Conservation (phyloP, 2,797 vertebrate species). For the Pangasius krempfi region DNA sequence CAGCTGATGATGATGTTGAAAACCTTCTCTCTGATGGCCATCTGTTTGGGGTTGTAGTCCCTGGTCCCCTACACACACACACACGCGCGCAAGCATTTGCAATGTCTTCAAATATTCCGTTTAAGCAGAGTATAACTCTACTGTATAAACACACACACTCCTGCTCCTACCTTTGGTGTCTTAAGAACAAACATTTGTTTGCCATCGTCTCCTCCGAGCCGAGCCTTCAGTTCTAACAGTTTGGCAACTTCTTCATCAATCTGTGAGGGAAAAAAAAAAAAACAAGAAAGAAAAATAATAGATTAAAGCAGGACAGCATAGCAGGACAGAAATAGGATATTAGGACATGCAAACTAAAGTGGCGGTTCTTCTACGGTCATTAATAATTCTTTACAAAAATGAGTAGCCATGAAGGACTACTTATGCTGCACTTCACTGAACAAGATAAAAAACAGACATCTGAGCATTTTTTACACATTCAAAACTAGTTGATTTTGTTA, state of each 20-base stretch:
- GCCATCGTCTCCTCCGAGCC: conserved; percentile 84
- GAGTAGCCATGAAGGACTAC: too few relatives aligned
- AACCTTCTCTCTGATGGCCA: conserved; percentile 90
- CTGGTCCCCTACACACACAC: conserved; percentile 83
- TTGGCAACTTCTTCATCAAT: conserved; percentile 90
- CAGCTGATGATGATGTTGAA: conserved; percentile 83
- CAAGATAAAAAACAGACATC: too few relatives aligned
- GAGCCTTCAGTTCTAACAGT: conserved; percentile 88
- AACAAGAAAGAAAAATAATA: too few relatives aligned
- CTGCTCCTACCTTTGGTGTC: conserved; percentile 87
- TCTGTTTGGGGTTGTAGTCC: conserved; percentile 90
- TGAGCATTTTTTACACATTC: too few relatives aligned
- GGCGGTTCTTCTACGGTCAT: too few relatives aligned
- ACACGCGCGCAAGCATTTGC: neutral
- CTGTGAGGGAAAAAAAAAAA: conserved; percentile 64
- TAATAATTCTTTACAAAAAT: too few relatives aligned
- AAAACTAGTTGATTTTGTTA: neutral
- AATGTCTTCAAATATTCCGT: neutral
- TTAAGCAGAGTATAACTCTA: neutral
- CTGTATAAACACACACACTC: neutral
- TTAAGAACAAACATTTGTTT: conserved; percentile 95
- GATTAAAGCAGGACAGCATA: neutral
- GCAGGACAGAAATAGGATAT: neutral
- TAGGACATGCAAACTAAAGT: neutral
- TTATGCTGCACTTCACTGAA: neutral